A percentile compares a stretch with the other conserved stretches of the same genome.
These are phyloP conservation scores for Pterostichus madidus DNA, from an alignment of 2,888 invertebrate genomes.

Conservation along the genomic window DNA sequence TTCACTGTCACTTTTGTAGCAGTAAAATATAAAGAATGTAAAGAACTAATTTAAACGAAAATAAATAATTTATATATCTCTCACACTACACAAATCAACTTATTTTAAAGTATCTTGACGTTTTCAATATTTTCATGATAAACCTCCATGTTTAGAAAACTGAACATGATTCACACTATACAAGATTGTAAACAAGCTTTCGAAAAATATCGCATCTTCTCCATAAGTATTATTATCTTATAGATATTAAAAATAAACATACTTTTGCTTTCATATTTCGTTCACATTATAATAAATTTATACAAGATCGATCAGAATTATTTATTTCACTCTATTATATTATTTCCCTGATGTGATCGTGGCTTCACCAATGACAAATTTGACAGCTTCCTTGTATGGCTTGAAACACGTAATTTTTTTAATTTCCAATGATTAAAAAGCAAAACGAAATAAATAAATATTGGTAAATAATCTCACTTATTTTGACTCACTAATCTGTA, in stretches of 20 bases:
- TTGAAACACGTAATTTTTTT: constrained; percentile 33
- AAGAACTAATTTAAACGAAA: constrained; percentile 38
- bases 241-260: background rate
- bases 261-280: background rate
- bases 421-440: constrained; percentile 23
- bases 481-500: constrained; percentile 4
- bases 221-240: background rate
- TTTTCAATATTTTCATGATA: constrained; percentile 58
- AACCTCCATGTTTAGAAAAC: constrained; percentile 65
- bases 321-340: background rate
- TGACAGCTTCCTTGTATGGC: constrained; percentile 46
- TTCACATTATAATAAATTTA: background rate
- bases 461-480: constrained; percentile 14
- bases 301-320: background rate
- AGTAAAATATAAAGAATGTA: constrained; percentile 10
- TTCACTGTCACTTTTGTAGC: constrained; percentile 58
- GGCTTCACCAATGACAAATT: constrained; percentile 45
- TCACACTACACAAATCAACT: constrained; percentile 46
- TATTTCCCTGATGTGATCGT: constrained; percentile 9
- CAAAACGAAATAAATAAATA: constrained; percentile 15
- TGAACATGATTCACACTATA: constrained; percentile 50
- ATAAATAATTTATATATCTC: constrained; percentile 53
- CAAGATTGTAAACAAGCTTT: constrained; percentile 20
- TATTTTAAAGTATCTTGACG: constrained; percentile 64
- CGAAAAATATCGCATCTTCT: constrained; percentile 15